Conservation (phyloP, 2,888 invertebrate species). For the Seira ritae region DNA sequence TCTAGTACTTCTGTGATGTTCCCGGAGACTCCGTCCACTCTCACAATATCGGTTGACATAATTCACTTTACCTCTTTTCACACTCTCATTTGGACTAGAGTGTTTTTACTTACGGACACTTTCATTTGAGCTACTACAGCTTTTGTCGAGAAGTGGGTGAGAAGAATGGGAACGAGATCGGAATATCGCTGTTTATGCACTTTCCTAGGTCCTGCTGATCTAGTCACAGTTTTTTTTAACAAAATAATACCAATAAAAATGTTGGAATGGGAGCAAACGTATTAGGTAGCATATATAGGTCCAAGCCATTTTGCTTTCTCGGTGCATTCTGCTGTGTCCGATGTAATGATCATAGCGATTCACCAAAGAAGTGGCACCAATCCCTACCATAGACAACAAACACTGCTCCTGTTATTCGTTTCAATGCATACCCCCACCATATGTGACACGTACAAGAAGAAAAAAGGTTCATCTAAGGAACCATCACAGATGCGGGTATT, state of each 20-base stretch:
- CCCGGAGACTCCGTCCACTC: background rate
- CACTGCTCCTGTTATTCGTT: background rate
- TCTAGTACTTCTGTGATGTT: background rate
- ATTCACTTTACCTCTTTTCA: conserved; percentile 38
- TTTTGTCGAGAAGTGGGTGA: background rate
- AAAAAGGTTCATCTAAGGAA: conserved; percentile 1
- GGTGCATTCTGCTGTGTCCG: background rate
- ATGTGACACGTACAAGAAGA: background rate
- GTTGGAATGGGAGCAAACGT: background rate
- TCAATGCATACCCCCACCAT: background rate
- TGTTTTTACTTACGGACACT: background rate
- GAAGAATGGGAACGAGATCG: background rate
- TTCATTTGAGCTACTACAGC: background rate
- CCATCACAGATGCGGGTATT: background rate
- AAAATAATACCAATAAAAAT: conserved; percentile 5
- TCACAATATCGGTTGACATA: conserved; percentile 26
- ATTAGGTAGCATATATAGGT: background rate
- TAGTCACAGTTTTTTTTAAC: background rate
- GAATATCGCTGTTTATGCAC: conserved; percentile 5
- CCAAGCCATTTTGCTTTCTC: background rate
- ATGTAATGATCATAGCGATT: background rate
- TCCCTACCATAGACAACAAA: background rate
- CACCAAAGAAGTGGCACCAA: background rate
- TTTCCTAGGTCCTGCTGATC: background rate
- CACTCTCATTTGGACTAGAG: background rate